Base-by-base conservation (phyloP, 2,113 vertebrate species). In the Etia nguti region DNA sequence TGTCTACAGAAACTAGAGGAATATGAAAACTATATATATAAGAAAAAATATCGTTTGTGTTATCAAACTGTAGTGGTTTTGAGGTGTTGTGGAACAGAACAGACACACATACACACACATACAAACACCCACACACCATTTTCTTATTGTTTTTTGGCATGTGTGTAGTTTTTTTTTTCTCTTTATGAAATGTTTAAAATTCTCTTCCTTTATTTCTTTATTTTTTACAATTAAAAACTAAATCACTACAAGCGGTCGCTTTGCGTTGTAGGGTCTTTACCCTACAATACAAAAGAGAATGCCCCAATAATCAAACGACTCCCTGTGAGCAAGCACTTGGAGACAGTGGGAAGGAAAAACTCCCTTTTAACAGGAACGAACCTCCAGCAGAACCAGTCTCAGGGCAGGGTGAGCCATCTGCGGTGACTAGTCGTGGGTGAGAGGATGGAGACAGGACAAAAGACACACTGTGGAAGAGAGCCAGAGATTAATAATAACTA, bases 351-450 rank as follows among this genome's bases (percentile, higher is more conserved):
- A 65, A 65, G 34, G 60, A 38, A 65, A 65, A 65, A 38, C 34
- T 65, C 20, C 60, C 34, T 65, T 38, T 65, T 22, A 13, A 65
- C 60, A 38, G 34, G 62, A 68, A 68, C 34, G 13, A 68, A 68
- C 34, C 34, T 65, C 4, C 60, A 38, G 10, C 34, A 38, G 34
- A 22, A 65, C 60, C 34, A 65, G 34, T 6, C 34, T 65, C 20
- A 22, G 60, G 34, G 20, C 60, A 38, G 60, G 60, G 34, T 38
- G 29, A 36, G 31, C 59, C 1, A 62, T 62, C 59, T 36, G 20
- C 1, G 5, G 16, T 62, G 60, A n/a, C 9, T 20, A 34, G 6
- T 10, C 0, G 2, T 4, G 60, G 12, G 4, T 36, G 60, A 12
- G 4, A 12, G 60, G 60, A 65, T 11, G 6, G 10, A n/a, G 18